phyloP scores from a whole-genome alignment of 2,797 vertebrate species.

The Rhabdophis nuchalis region DNA sequence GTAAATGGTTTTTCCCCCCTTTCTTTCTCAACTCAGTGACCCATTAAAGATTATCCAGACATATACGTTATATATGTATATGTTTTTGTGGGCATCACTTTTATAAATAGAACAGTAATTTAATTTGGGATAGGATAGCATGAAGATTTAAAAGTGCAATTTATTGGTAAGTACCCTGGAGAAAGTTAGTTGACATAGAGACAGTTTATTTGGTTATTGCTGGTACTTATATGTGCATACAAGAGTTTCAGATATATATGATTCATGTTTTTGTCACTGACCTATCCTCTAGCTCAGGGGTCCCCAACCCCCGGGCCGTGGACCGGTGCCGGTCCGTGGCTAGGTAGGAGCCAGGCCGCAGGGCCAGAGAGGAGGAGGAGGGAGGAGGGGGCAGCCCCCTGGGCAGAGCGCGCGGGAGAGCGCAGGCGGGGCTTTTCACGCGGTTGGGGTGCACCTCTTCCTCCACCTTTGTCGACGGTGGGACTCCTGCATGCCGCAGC shows the following conservation, averaged over 20 bases:
- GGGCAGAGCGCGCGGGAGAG: too few species aligned
- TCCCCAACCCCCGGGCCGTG: too few species aligned
- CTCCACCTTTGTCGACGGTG: too few species aligned
- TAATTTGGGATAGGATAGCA: background rate
- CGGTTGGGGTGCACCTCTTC: too few species aligned
- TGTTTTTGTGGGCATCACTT: background rate
- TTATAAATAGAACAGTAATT: background rate
- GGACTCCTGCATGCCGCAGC: too few species aligned
- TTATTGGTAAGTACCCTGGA: background rate
- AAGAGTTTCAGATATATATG: background rate
- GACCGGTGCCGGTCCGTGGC: too few species aligned
- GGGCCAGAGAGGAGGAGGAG: too few species aligned
- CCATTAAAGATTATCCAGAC: background rate
- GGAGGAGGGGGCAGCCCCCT: too few species aligned
- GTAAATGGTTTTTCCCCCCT: background rate
- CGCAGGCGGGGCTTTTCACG: too few species aligned
- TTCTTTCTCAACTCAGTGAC: background rate
- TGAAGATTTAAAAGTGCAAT: background rate
- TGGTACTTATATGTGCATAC: background rate
- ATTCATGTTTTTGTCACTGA: background rate
- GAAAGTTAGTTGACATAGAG: background rate
- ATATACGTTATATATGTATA: background rate
- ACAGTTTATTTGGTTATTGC: background rate
- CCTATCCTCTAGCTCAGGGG: background rate
- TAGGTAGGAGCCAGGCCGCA: too few species aligned